phyloP scores from a whole-genome alignment of 2,797 vertebrate genomes.

The Parotocinclus haroldoi region DNA sequence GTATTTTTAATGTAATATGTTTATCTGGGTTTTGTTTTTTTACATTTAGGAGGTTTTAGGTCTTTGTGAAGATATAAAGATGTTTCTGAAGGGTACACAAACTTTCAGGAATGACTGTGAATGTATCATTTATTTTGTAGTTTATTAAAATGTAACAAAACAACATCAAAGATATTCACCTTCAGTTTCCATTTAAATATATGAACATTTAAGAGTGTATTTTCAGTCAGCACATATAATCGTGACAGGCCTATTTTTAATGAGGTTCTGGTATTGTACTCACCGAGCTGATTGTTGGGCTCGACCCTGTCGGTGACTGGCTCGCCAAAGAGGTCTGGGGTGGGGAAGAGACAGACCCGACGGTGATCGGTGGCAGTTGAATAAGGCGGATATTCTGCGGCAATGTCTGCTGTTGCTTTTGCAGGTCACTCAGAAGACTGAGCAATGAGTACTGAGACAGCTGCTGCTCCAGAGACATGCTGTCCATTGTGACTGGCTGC shows the following conservation, averaged over 20 bases:
- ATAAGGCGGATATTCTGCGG: conserved; percentile 82
- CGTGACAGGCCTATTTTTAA: not conserved
- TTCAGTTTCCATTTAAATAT: too few species aligned
- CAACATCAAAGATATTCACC: too few species aligned
- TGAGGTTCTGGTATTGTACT: conserved; percentile 50
- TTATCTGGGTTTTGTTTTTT: too few species aligned
- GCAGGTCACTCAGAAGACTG: conserved; percentile 76
- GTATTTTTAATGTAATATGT: too few species aligned
- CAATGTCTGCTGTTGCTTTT: conserved; percentile 73
- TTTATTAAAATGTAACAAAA: too few species aligned
- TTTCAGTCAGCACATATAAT: not conserved
- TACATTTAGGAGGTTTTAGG: too few species aligned
- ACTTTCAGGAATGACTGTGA: too few species aligned
- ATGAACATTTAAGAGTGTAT: too few species aligned
- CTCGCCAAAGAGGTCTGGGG: conserved; percentile 82
- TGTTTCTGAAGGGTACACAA: too few species aligned
- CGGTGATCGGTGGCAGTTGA: conserved; percentile 78
- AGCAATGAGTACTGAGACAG: conserved; percentile 90
- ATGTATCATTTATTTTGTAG: too few species aligned
- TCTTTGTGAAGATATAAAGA: too few species aligned
- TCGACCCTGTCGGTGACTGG: conserved; percentile 80
- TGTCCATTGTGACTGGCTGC: conserved; percentile 83
- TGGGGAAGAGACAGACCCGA: conserved; percentile 74
- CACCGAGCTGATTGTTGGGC: conserved; percentile 88
- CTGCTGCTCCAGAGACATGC: conserved; percentile 90